Base-by-base conservation (phyloP, 1,140 invertebrate species). In the Bathynomus jamesi region DNA sequence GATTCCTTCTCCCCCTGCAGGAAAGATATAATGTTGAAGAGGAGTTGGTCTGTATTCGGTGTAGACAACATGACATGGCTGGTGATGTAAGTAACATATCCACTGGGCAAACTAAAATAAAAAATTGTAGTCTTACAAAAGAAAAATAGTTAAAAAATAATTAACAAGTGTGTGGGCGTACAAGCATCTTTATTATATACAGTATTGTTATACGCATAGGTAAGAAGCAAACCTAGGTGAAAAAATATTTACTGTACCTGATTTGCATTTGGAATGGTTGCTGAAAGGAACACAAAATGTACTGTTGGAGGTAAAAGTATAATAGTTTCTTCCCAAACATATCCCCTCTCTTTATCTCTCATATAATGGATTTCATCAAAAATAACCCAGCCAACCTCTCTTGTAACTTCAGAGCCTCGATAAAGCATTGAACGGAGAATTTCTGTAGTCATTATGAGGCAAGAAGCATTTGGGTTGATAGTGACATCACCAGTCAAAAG, bases 281-380 rank as follows among this genome's bases (percentile, higher is more conserved):
- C 98, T 28, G 97, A 99, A 0, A 99, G 85, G 82, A 99, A 99
- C 4, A 99, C 98, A 83, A 96, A 99, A 81, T 96, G 95, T 0
- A 99, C 96, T 82, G 97, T 98, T 80, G 99, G 94, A 0, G 96
- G 96, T 28, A 99, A 82, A 21, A 99, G 84, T 80, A 99, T 99
- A 21, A 99, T 87, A 0, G 97, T 98, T 85, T 99, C 98, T 86
- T 98, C 96, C 98, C 98, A 99, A 3, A 98, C 97, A 25, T 99
- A 96, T 62, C 98, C 98, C 83, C 98, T 86, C 82, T 99, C 96
- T 85, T 98, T 98, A 80, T 99, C 96, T 81, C 98, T 85, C 97
- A 99, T 99, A 81, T 99, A 99, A 85, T 99, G 98, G 80, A 99
- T 99, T 85, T 99, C 98, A 83, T 99, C 98, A 85, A 99, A 99